Conservation (phyloP, 2,888 invertebrate genomes). For the Chrysodeixis includens region DNA sequence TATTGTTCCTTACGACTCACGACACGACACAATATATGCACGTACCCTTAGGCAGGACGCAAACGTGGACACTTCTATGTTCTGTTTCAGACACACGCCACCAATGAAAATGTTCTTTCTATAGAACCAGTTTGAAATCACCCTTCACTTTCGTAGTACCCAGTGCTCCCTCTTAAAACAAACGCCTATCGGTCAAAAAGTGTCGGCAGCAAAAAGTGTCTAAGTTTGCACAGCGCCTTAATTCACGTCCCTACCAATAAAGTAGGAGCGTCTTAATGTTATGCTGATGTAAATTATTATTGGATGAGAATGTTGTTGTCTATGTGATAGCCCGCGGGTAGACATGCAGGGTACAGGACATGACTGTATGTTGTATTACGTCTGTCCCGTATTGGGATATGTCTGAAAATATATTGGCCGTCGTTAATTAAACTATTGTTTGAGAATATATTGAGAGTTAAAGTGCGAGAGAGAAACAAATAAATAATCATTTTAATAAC, state of each 20-base stretch:
- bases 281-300: slow-evolving; percentile 47
- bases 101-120: no score
- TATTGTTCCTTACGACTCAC: slow-evolving; percentile 68
- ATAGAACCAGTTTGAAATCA: no score
- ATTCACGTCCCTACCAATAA: slow-evolving; percentile 60
- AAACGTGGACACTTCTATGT: no score
- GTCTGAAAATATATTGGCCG: not conserved
- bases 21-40: slow-evolving; percentile 56
- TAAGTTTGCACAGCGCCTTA: no score
- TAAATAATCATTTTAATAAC: no score
- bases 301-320: slow-evolving; percentile 6
- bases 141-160: no score
- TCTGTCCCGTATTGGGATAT: not conserved
- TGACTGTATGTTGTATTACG: not conserved
- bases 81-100: no score
- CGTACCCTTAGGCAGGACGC: no score
- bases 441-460: not conserved
- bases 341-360: not conserved
- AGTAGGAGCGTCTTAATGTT: slow-evolving; percentile 48
- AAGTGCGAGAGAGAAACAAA: not conserved
- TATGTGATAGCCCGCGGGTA: not conserved
- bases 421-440: not conserved
- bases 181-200: no score
- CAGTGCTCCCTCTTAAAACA: no score
- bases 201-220: no score